Base-by-base conservation (phyloP, 2,113 vertebrate species). In the Fregata magnificens region DNA sequence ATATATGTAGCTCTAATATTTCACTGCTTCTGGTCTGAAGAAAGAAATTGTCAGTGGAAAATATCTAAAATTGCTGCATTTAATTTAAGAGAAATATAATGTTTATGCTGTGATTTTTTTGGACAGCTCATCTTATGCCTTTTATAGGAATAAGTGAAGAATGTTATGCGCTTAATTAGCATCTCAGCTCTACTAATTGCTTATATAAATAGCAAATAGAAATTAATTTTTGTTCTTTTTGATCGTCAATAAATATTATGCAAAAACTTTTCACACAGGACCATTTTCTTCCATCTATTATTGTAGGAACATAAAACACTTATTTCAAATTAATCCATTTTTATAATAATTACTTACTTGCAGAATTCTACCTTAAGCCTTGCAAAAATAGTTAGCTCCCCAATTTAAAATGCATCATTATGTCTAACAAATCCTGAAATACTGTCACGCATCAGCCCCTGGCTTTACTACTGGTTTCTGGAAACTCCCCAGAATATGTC, bases 271-370 rank as follows among this genome's bases (percentile, higher is more conserved):
- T 71, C 49, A 86, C 44, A 76, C 28, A 67, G 66, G 25, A 94
- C 52, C 56, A 1, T 83, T 89, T 96, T 79, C 63, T 70, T 88
- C 49, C 38, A 40, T 66, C 31, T 84, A 32, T 90, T 90, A 62
- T 73, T 62, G 34, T 36, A 63, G 19, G 40, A 93, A 66, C 17
- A 93, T 36, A 56, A 95, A 93, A 44, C 18, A 77, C 7, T 93
- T 87, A 72, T 67, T 74, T 88, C 25, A 84, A 76, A 97, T 94
- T 36, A 80, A 76, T 67, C 21, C 34, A 78, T 91, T 96, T 97
- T 86, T 69, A 21, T 70, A 93, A 38, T 67, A 73, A 81, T 81
- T 59, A 90, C 38, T 86, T 96, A 42, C 78, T 67, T 65, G 42
- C 21, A 86, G 70, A 82, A 83, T 71, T 89, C 69, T 85, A 81